Conservation (phyloP, 2,797 vertebrate species). For the Selene dorsalis region DNA sequence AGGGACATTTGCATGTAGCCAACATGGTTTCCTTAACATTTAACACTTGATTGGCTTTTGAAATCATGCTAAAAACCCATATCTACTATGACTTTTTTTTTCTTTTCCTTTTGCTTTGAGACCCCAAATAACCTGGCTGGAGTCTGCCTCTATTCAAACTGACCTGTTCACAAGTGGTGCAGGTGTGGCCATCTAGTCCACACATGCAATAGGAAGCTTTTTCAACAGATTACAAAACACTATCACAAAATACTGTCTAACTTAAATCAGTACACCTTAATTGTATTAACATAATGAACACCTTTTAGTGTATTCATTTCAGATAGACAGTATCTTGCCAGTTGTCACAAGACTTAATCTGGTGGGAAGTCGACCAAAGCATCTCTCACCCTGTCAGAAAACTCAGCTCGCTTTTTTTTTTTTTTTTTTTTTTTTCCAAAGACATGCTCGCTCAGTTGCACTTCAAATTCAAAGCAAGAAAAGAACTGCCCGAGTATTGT, state of each 20-base stretch:
- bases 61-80: too few species aligned
- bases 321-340: too few species aligned
- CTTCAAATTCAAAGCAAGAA: neutral
- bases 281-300: neutral
- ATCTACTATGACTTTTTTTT: neutral
- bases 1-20: neutral
- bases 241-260: too few species aligned
- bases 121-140: neutral
- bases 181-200: neutral
- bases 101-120: neutral
- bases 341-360: neutral
- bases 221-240: too few species aligned
- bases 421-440: constrained; percentile 33
- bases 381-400: constrained; percentile 11
- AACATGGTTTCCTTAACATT: neutral
- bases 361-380: neutral
- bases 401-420: constrained; percentile 35
- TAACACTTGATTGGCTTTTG: neutral
- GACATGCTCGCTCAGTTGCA: neutral
- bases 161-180: neutral
- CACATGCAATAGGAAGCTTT: neutral
- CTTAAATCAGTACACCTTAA: too few species aligned
- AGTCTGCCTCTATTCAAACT: neutral
- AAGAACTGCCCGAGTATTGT: constrained; percentile 22
- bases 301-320: neutral